These are phyloP conservation scores for Mesembrinibis cayennensis DNA, from an alignment of 2,113 vertebrate species.

Conservation along the genomic window DNA sequence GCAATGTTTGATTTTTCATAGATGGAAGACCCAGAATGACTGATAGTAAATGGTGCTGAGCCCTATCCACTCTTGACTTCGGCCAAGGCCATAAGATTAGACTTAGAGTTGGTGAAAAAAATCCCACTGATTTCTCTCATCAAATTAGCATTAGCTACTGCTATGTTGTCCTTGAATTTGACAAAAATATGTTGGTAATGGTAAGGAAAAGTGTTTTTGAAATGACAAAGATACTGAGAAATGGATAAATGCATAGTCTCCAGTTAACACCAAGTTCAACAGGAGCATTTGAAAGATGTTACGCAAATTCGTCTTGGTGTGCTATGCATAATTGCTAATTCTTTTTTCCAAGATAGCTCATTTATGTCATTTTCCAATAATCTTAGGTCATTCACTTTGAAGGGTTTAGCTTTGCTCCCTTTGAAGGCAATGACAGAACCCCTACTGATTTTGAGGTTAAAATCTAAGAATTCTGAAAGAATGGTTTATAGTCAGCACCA, in stretches of 20 bases:
- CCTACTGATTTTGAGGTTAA: neutral
- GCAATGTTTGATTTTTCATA: neutral
- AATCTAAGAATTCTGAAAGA: neutral
- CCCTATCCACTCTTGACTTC: neutral
- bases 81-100: neutral
- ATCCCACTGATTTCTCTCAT: neutral
- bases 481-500: neutral
- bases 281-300: neutral
- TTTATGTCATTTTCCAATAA: neutral
- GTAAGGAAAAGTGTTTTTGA: neutral
- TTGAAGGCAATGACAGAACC: neutral
- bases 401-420: neutral
- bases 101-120: neutral
- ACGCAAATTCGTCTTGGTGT: constrained; percentile 11
- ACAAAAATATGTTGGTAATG: neutral
- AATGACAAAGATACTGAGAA: neutral
- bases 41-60: neutral
- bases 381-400: neutral
- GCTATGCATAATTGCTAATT: neutral
- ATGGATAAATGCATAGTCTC: neutral
- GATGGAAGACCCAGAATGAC: neutral
- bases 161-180: neutral
- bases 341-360: neutral
- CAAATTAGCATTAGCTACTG: neutral
- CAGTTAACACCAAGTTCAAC: neutral